Evolutionary conservation across 2,888 invertebrate species (phyloP).

Genomic region (Apomyelois bistriatella): DNA sequence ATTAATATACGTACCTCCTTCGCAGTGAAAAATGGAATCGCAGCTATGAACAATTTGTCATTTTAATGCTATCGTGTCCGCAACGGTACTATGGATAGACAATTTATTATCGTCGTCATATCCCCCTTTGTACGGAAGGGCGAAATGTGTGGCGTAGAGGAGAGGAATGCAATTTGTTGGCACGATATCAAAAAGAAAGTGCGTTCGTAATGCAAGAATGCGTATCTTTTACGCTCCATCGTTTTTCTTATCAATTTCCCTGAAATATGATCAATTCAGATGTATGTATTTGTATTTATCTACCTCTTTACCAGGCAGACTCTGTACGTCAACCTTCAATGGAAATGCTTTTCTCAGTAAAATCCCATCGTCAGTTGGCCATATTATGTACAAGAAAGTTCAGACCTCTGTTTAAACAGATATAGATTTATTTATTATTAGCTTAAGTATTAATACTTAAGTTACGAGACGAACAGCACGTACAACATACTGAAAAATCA

Average conservation of each 20-base stretch:
- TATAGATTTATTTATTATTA: too few relatives aligned
- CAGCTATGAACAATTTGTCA: conserved; percentile 64
- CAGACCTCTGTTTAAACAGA: too few relatives aligned
- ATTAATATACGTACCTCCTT: conserved; percentile 53
- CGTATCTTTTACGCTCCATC: background rate
- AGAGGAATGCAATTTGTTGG: conserved; percentile 53
- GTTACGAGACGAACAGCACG: too few relatives aligned
- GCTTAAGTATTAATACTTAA: too few relatives aligned
- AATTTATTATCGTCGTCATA: conserved; percentile 57
- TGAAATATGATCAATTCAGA: background rate
- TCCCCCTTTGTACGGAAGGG: conserved; percentile 42
- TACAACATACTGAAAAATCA: too few relatives aligned
- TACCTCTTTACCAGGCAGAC: too few relatives aligned
- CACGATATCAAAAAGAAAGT: conserved; percentile 31
- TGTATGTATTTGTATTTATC: too few relatives aligned
- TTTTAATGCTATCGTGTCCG: conserved; percentile 65
- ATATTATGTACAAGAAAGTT: too few relatives aligned
- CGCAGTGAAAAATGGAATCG: conserved; percentile 63
- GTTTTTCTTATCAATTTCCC: background rate
- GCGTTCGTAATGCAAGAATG: conserved; percentile 23
- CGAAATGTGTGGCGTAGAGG: conserved; percentile 41
- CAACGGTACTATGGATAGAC: conserved; percentile 52
- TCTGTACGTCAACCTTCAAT: too few relatives aligned
- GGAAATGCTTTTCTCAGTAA: too few relatives aligned
- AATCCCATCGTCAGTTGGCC: too few relatives aligned